Evolutionary conservation across 1,140 invertebrate species (phyloP), one percentile per base, ranked within the genome.

Genomic region (Leptinotarsa lineolata): DNA sequence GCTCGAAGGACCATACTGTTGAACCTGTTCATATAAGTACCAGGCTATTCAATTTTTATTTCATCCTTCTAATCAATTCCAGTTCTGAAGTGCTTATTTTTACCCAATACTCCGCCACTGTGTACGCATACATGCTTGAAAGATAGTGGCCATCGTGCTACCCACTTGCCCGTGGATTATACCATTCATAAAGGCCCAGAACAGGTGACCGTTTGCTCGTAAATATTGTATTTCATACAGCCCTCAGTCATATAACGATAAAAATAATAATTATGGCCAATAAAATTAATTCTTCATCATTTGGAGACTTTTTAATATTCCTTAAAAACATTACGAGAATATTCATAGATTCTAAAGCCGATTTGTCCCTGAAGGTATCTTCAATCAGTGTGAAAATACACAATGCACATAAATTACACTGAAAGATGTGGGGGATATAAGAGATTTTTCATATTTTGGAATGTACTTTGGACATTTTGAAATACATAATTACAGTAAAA

Each of bases 221-320:
- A 75, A 75, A 75, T 75, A 72, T 70, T 59, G 71, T 68, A 75
- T 68, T 75, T 75, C 71, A 75, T 75, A 73, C 71, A 70, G 68
- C 70, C 58, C 66, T 39, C 61, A 67, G 74, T 48, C 65, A 67
- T 75, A 75, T 75, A 75, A 73, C 74, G 71, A 75, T 75, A 75
- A 75, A 75, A 75, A 75, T 75, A 75, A 75, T 72, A 75, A 75
- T 75, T 75, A 72, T 75, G 71, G 59, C 66, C 30, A 75, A 75
- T 75, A 75, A 75, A 75, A 70, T 75, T 72, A 65, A 67, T 66
- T 70, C 67, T 73, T 73, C 74, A 68, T 75, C 74, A 72, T 18
- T 24, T 18, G 16, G 39, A 24, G 39, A 73, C 70, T 69, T 75
- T 65, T 75, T 75, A 75, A 66, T 5, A 8, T 20, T 20, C 2